phyloP scores from a whole-genome alignment of 2,113 vertebrate genomes.

The Actinemys pallida region DNA sequence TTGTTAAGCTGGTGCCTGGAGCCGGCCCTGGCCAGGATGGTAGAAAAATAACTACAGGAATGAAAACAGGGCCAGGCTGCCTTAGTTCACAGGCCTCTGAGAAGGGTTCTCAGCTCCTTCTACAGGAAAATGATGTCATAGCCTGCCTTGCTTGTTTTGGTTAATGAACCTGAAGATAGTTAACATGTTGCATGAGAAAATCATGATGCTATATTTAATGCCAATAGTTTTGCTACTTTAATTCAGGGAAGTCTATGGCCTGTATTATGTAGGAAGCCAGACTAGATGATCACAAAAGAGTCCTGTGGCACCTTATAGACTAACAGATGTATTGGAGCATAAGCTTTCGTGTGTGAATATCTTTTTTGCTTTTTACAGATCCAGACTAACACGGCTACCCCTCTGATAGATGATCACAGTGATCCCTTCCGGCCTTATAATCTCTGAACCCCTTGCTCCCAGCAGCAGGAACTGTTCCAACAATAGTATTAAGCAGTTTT shows the following conservation, averaged over 20 bases:
- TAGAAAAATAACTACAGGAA: not conserved
- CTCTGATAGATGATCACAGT: not conserved
- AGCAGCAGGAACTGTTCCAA: not conserved
- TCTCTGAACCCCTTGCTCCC: not conserved
- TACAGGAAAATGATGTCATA: not conserved
- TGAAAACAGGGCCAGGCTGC: not conserved
- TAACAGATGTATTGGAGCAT: no score
- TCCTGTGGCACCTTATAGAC: no score
- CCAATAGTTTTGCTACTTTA: conserved; percentile 7
- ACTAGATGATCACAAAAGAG: not conserved
- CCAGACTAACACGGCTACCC: no score
- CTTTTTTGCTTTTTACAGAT: no score
- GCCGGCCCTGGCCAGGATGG: not conserved
- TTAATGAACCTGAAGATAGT: not conserved
- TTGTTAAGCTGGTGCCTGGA: no score
- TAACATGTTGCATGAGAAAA: not conserved
- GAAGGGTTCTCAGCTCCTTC: not conserved
- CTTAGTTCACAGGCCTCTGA: not conserved
- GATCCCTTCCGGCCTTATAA: not conserved
- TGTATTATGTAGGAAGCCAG: not conserved
- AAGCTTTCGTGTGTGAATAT: no score
- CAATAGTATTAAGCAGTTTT: conserved; percentile 15
- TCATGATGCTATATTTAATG: not conserved
- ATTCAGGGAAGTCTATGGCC: not conserved
- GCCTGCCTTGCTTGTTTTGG: not conserved